Evolutionary conservation across 1,140 invertebrate species (phyloP), one percentile per base, ranked within the genome.

Genomic region (Coboldia fuscipes): DNA sequence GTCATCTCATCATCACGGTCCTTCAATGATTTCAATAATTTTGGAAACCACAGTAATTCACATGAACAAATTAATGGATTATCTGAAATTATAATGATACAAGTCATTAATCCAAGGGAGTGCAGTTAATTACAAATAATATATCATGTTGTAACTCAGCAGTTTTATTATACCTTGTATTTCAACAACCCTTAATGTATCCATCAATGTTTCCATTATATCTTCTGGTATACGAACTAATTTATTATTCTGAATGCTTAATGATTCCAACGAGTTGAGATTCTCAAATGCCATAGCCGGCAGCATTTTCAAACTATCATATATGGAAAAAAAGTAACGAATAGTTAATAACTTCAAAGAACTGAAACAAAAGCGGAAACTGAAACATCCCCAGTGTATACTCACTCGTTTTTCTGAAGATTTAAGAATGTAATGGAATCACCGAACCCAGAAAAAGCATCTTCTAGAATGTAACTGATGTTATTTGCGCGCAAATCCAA

Each of bases 81-180:
- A 60, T 85, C 85, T 89, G 51, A 26, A 49, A 38, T 39, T 33
- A 34, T 38, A 37, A 36, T 33, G 30, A 39, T 35, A 35, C 30
- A 12, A 37, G 31, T n/a, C n/a, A n/a, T n/a, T n/a, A n/a, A n/a
- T n/a, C n/a, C n/a, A n/a, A n/a, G n/a, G n/a, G n/a, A n/a, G n/a
- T n/a, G n/a, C n/a, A n/a, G n/a, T n/a, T n/a, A n/a, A n/a, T n/a
- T n/a, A n/a, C n/a, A n/a, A n/a, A n/a, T n/a, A n/a, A n/a, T n/a
- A n/a, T n/a, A n/a, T n/a, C n/a, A n/a, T n/a, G n/a, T n/a, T n/a
- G n/a, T n/a, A n/a, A n/a, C n/a, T n/a, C n/a, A n/a, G n/a, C n/a
- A n/a, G n/a, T n/a, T n/a, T n/a, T n/a, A n/a, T n/a, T n/a, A n/a
- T 66, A 85, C 84, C 82, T 61, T 80, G 82, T 39, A 88, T 72